Conservation (phyloP, 1,140 invertebrate genomes). For the Reticulitermes speratus region DNA sequence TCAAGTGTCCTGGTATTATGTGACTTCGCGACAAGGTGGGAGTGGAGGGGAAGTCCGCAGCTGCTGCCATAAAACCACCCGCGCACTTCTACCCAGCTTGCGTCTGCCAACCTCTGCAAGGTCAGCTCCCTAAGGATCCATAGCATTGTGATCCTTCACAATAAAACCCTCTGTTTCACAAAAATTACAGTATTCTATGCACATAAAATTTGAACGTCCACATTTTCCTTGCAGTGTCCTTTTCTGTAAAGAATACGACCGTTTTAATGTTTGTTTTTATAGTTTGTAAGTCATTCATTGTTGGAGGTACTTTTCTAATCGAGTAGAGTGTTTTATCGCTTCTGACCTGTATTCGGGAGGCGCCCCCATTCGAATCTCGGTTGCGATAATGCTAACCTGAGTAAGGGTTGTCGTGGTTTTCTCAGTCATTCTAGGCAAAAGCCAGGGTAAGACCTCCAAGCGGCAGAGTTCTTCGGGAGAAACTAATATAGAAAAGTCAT, state of each 20-base stretch:
- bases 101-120: neutral
- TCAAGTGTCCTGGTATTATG: neutral
- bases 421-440: too few relatives aligned
- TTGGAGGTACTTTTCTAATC: too few relatives aligned
- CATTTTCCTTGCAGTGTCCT: too few relatives aligned
- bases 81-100: neutral
- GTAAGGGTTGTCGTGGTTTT: too few relatives aligned
- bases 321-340: too few relatives aligned
- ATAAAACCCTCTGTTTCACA: neutral
- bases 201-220: neutral
- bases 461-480: too few relatives aligned
- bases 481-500: too few relatives aligned
- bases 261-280: neutral
- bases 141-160: neutral
- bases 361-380: too few relatives aligned
- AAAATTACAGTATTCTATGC: neutral
- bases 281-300: too few relatives aligned
- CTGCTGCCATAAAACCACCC: neutral
- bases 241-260: neutral
- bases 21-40: neutral
- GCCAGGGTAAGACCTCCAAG: too few relatives aligned
- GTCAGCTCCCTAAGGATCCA: neutral
- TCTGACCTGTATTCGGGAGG: too few relatives aligned
- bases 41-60: neutral
- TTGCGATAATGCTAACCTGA: too few relatives aligned